Percentiles rank a stretch among this genome's conserved stretches.
These are phyloP conservation scores for Lophura nycthemera DNA, from an alignment of 2,113 vertebrate species.

Conservation along the genomic window DNA sequence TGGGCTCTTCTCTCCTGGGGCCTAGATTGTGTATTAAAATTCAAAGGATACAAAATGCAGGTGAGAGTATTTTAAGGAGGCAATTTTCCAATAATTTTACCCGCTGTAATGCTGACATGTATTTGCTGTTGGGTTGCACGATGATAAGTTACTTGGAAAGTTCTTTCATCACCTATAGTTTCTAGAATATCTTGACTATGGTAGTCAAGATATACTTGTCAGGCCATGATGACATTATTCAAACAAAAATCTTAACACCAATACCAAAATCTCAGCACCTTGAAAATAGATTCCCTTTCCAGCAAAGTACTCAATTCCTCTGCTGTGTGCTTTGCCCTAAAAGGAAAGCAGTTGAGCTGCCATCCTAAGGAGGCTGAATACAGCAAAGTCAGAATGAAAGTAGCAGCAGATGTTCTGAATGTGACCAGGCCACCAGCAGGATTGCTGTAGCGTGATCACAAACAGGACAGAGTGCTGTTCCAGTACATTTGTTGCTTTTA, in stretches of 20 bases:
- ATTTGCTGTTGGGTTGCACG: not conserved
- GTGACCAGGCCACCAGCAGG: not conserved
- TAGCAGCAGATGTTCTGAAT: constrained; percentile 36
- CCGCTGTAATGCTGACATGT: not conserved
- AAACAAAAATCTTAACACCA: not conserved
- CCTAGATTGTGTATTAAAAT: not conserved
- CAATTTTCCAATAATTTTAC: not conserved
- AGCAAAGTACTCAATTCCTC: not conserved
- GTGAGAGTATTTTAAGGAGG: not conserved
- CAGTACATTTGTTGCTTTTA: not conserved
- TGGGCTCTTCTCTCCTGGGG: not conserved
- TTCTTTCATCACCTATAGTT: not conserved
- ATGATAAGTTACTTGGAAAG: not conserved
- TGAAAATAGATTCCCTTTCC: not conserved
- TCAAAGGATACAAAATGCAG: not conserved
- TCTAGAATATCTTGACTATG: not conserved
- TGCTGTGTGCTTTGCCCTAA: not conserved
- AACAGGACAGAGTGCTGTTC: not conserved
- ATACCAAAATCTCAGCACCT: not conserved
- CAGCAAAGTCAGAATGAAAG: not conserved
- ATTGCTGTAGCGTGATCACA: not conserved
- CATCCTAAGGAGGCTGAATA: not conserved
- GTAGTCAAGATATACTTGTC: not conserved
- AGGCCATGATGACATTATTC: not conserved
- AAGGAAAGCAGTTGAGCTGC: not conserved